Percentiles rank a stretch among this genome's conserved stretches.
These are phyloP conservation scores for Psophia crepitans DNA, from an alignment of 2,113 vertebrate genomes.

Conservation along the genomic window DNA sequence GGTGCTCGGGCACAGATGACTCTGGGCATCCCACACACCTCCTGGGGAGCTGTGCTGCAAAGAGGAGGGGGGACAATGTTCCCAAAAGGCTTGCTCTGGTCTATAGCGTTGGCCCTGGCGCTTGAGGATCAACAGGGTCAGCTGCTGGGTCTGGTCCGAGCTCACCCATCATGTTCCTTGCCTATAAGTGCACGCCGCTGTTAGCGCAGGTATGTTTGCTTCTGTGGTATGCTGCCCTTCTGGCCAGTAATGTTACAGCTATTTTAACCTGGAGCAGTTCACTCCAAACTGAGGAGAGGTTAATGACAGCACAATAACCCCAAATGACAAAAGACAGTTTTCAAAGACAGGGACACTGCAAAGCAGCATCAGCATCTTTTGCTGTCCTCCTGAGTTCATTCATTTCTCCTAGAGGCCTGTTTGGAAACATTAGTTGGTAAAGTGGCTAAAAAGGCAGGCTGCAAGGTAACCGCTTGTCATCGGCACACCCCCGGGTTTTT, in stretches of 20 bases:
- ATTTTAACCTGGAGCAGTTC: background rate
- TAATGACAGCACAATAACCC: background rate
- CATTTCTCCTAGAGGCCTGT: background rate
- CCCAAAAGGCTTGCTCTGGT: background rate
- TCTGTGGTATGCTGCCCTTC: background rate
- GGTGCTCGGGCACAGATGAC: background rate
- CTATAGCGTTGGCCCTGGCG: background rate
- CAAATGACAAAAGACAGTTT: background rate
- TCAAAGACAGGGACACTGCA: background rate
- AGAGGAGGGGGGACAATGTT: background rate
- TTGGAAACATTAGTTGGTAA: background rate
- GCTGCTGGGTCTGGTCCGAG: background rate
- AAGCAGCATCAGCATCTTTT: background rate
- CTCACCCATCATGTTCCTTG: background rate
- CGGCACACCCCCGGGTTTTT: fast-evolving
- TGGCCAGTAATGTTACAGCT: background rate
- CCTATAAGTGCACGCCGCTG: background rate
- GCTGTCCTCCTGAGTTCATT: background rate
- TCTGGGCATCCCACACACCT: background rate
- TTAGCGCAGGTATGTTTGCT: background rate
- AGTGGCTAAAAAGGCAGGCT: background rate
- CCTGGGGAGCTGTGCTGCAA: background rate
- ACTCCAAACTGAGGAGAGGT: background rate
- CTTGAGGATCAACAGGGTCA: background rate
- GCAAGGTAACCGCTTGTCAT: background rate